Evolutionary conservation across 1,140 invertebrate genomes (phyloP).

Genomic region (Bombus pyrosoma): DNA sequence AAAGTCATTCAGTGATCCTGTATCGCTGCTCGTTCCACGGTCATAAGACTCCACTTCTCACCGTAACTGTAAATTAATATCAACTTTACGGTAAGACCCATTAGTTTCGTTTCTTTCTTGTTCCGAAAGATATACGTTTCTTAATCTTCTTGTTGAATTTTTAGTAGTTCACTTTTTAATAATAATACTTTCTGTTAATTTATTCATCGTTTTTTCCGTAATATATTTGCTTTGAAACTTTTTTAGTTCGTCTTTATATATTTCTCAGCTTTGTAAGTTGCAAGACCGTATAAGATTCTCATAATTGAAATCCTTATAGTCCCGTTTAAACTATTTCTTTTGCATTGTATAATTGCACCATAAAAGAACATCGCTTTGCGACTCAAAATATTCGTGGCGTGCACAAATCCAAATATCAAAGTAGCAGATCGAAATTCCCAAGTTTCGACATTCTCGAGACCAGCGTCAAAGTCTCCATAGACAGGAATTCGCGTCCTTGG

Average conservation of each 20-base stretch:
- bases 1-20: conserved; percentile 65
- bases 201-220: not conserved
- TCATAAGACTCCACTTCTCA: not conserved
- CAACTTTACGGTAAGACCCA: not conserved
- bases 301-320: no score
- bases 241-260: not conserved
- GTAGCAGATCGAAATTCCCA: not conserved
- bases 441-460: not conserved
- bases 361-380: not conserved
- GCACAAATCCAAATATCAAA: not conserved
- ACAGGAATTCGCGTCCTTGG: conserved; percentile 24
- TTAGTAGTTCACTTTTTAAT: not conserved
- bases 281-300: no score
- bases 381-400: not conserved
- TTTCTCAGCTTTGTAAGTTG: no score
- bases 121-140: not conserved
- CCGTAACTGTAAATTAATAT: not conserved
- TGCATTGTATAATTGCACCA: not conserved
- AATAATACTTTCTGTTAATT: not conserved
- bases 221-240: not conserved
- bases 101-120: no score
- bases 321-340: not conserved
- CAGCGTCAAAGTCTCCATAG: not conserved
- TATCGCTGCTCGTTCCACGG: not conserved
- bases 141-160: not conserved